Conservation (phyloP, 2,113 vertebrate species). For the Canis aureus region DNA sequence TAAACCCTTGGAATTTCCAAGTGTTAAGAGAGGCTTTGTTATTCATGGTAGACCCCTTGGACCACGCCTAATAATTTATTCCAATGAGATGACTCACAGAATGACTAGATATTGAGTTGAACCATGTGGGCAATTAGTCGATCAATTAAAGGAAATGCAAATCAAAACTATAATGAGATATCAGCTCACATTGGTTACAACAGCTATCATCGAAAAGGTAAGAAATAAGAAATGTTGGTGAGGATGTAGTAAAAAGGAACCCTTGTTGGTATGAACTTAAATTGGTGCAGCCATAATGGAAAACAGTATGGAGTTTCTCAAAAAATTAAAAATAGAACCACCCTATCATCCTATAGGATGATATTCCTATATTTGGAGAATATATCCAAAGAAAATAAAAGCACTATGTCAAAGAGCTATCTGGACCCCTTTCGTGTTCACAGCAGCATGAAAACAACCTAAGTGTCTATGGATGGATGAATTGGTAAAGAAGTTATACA, state of each 20-base stretch:
- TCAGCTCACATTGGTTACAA: too few species aligned
- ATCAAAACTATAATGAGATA: background rate
- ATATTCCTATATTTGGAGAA: background rate
- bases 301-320: background rate
- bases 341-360: background rate
- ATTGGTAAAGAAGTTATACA: background rate
- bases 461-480: too few species aligned
- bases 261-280: background rate
- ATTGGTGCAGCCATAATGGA: background rate
- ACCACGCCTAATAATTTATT: background rate
- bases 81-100: background rate
- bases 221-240: background rate
- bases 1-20: background rate
- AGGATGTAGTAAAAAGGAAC: background rate
- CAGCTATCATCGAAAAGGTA: too few species aligned
- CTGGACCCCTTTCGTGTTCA: background rate
- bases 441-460: background rate
- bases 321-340: background rate
- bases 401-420: background rate
- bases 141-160: background rate
- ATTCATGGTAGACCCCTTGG: background rate
- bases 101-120: background rate
- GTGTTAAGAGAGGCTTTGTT: background rate
- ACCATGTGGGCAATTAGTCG: background rate
- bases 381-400: background rate